These are phyloP conservation scores for Heliornis fulica DNA, from an alignment of 2,113 vertebrate genomes.

Conservation along the genomic window DNA sequence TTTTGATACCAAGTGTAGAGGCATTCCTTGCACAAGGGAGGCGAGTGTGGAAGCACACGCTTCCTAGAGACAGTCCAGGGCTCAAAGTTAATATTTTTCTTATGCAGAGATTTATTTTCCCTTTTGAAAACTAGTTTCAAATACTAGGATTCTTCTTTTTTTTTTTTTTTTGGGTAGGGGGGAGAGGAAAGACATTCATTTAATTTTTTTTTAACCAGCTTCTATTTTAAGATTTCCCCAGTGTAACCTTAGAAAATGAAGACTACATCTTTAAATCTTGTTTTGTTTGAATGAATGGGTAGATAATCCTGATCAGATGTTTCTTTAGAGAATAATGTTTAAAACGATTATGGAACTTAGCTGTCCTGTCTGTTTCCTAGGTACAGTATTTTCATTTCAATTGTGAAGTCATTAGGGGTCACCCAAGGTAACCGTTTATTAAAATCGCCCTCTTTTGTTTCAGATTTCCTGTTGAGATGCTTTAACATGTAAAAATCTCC, in stretches of 20 bases:
- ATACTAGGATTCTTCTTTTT: background rate
- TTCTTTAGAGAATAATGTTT: constrained; percentile 71
- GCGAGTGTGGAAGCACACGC: background rate
- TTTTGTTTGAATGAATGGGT: constrained; percentile 70
- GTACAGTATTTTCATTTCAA: constrained; percentile 65
- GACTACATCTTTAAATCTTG: constrained; percentile 67
- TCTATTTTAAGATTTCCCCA: constrained; percentile 42
- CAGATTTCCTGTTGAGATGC: constrained; percentile 77
- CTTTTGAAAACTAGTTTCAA: background rate
- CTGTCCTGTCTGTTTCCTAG: constrained; percentile 60
- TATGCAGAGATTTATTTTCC: background rate
- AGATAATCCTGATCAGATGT: constrained; percentile 76
- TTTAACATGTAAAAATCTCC: constrained; percentile 73
- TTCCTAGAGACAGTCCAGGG: background rate
- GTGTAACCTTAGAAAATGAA: constrained; percentile 65
- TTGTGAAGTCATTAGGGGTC: constrained; percentile 72
- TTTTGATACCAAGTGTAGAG: background rate
- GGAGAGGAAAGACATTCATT: constrained; percentile 12
- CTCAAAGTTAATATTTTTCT: background rate
- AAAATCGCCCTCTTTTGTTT: constrained; percentile 74
- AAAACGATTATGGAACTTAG: constrained; percentile 67
- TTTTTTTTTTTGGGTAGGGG: background rate
- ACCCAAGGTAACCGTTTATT: constrained; percentile 74
- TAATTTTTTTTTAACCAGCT: background rate
- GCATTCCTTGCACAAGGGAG: background rate